Evolutionary conservation across 1,140 invertebrate genomes (phyloP).

Genomic region (Brachionus asplanchnoidis): DNA sequence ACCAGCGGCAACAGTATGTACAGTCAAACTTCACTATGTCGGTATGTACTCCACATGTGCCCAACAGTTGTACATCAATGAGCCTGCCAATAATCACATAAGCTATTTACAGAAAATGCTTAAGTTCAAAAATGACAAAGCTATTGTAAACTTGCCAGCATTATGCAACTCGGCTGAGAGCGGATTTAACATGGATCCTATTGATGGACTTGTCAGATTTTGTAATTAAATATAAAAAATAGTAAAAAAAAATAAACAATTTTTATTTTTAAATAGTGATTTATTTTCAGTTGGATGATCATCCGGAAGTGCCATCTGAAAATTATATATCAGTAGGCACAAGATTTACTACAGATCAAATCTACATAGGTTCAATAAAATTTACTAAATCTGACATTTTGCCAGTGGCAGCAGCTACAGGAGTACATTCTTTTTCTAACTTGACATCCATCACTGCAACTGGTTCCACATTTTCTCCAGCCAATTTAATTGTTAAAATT

Average conservation of each 20-base stretch:
- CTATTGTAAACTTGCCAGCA: conserved; percentile 43
- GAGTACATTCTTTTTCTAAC: not conserved
- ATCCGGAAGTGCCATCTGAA: not conserved
- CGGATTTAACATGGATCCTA: conserved; percentile 42
- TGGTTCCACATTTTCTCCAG: not conserved
- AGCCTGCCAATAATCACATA: not conserved
- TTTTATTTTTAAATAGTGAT: not conserved
- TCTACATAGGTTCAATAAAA: not conserved
- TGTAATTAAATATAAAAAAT: conserved; percentile 36
- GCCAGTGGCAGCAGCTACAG: not conserved
- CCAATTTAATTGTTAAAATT: conserved; percentile 14
- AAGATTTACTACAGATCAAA: conserved; percentile 9
- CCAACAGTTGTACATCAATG: not conserved
- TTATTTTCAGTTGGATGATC: conserved; percentile 38
- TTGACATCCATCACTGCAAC: not conserved
- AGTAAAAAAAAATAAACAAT: not conserved
- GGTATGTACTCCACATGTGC: conserved; percentile 42
- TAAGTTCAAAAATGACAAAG: conserved; percentile 44
- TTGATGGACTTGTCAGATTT: conserved; percentile 36
- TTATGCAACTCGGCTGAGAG: conserved; percentile 45
- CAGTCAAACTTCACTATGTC: conserved; percentile 44
- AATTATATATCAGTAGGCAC: conserved; percentile 8
- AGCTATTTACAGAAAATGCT: conserved; percentile 42
- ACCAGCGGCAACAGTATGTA: conserved; percentile 46
- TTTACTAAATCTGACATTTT: not conserved